Evolutionary conservation across 1,140 invertebrate species (phyloP), one percentile per base, ranked within the genome.

Genomic region (Drosophila subpulchrella): DNA sequence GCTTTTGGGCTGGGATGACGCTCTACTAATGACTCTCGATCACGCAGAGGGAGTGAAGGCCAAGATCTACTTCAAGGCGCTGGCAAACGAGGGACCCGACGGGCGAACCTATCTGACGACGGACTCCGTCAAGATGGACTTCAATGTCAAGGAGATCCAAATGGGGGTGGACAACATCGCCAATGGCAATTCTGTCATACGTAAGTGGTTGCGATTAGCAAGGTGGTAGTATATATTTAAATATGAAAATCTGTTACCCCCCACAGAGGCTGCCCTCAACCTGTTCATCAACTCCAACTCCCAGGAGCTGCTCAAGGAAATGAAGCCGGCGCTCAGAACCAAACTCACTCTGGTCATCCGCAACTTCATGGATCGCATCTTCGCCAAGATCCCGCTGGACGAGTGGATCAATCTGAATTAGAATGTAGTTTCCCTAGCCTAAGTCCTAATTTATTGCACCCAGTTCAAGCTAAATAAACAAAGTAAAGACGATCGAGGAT

Each of bases 121-220:
- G 15, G 94, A 96, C 81, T 95, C 96, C 75, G 93, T 96, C 0
- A 97, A 97, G 91, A 95, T 96, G 94, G 96, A 97, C 86, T 97
- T 97, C 92, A 96, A 95, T 81, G 96, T 96, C 3, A 95, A 95
- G 86, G 94, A 96, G 78, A 97, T 97, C 38, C 94, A 94, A 88
- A 97, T 97, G 96, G 96, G 96, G 1, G 96, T 97, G 15, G 95
- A 96, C 81, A 97, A 97, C 82, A 93, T 97, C 46, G 95, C 96
- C 67, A 96, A 96, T 90, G 95, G 95, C 63, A 97, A 97, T 81
- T 93, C 95, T 11, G 95, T 97, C 54, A 92, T 97, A 75, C 95
- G 96, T 97, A 93, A 95, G 95, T 85, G 48, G 0, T 13, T 0
- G 13, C 39, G n/a, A 20, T 11, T 5, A 39, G 11, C 11, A 12